A percentile compares a stretch with the other conserved stretches of the same genome.
phyloP scores from a whole-genome alignment of 1,140 invertebrate genomes.

The Drosophila nebulosa region DNA sequence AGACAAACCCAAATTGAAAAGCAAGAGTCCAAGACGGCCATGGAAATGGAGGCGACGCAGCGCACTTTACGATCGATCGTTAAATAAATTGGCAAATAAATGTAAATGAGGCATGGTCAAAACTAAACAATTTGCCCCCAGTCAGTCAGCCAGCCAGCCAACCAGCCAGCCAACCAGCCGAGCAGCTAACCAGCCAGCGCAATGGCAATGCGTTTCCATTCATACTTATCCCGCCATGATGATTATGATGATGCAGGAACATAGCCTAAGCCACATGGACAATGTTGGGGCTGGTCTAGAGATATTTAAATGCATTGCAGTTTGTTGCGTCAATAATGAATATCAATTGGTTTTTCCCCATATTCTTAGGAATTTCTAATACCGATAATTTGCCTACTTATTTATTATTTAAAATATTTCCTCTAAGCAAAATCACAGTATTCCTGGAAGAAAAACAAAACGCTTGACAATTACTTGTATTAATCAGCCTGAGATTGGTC shows the following conservation, averaged over 20 bases:
- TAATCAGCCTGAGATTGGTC: no score
- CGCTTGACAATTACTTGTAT: no score
- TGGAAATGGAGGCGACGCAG: slow-evolving; percentile 3
- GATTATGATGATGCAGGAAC: no score
- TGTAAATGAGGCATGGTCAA: slow-evolving; percentile 74
- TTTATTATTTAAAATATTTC: no score
- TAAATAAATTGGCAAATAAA: slow-evolving; percentile 78
- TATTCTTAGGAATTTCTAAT: neutral
- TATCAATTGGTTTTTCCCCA: neutral
- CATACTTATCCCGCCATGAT: neutral
- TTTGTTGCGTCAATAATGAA: neutral
- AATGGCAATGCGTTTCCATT: neutral
- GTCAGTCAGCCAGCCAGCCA: neutral
- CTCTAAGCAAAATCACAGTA: no score
- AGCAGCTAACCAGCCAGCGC: no score
- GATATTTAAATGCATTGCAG: neutral
- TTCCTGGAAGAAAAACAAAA: no score
- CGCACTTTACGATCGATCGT: slow-evolving; percentile 73
- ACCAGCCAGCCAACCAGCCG: neutral
- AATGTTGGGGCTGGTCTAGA: neutral
- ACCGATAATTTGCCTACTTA: neutral
- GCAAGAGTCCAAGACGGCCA: slow-evolving; percentile 19
- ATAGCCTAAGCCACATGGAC: neutral
- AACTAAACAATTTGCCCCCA: slow-evolving; percentile 41
- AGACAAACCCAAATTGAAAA: slow-evolving; percentile 24